Evolutionary conservation across 2,888 invertebrate genomes (phyloP), one percentile per base, ranked within the genome.

Genomic region (Leptopterna dolabrata): DNA sequence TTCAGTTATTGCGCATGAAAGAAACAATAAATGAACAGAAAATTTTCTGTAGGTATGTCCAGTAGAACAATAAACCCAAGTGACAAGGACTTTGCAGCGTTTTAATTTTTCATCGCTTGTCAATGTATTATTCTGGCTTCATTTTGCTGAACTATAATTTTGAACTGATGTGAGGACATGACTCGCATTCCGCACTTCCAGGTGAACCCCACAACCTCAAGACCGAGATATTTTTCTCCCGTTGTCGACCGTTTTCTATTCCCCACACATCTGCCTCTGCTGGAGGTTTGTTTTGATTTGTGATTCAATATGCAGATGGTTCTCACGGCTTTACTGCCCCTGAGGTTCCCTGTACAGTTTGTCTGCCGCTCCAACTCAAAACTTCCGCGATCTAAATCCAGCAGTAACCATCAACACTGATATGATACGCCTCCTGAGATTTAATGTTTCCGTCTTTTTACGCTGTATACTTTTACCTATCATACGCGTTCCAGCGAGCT

Each of bases 311-410:
- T 63, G 63, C 24, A 63, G 63, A 63, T 27, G 63, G 63, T 63
- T 63, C 63, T 63, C 63, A 63, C 63, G 63, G 63, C 63, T 63
- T 63, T 63, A 63, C 24, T 9, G 63, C 63, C 63, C 63, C 24
- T 27, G 0, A 6, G 16, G 63, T 63, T 63, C 19, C 63, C 63
- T 63, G 2, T 11, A 24, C 63, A 63, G 19, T 24, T 63, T 24
- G 63, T 63, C 63, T 11, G 4, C 63, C 27, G 24, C 63, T 63
- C 13, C 63, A 24, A 63, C 27, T 24, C 63, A 24, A 63, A 63
- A 63, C 63, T 63, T 63, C 63, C 63, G 63, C 63, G 24, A 63
- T 63, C 63, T 63, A 63, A 63, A 63, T 63, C 63, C 63, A 63
- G 63, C 19, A 63, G 47, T n/a, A 63, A 63, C 63, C 24, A 63